Conservation (phyloP, 2,888 invertebrate species). For the Lasius fuliginosus region DNA sequence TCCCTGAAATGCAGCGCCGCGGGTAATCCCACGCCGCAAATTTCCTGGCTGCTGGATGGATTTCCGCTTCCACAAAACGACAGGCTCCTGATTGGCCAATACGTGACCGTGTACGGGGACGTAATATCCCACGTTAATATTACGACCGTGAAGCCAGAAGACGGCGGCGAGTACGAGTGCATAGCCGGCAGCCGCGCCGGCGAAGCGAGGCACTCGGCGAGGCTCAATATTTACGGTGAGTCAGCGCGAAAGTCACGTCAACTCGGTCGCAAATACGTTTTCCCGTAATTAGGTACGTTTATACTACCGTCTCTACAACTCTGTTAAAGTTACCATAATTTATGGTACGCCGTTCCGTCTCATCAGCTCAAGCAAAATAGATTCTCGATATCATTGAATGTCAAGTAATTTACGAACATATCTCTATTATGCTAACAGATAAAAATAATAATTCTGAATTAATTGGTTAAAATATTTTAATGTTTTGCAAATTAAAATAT, state of each 20-base stretch:
- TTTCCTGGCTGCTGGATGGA: conserved; percentile 87
- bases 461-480: not conserved
- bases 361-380: not conserved
- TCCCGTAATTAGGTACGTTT: conserved; percentile 21
- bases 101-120: conserved; percentile 87
- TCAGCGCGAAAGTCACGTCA: conserved; percentile 25
- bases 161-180: conserved; percentile 88
- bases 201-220: conserved; percentile 86
- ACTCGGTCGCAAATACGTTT: not conserved
- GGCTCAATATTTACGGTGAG: conserved; percentile 88
- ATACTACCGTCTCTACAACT: conserved; percentile 27
- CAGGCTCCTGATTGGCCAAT: conserved; percentile 87
- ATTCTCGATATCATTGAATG: not conserved
- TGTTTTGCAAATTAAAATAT: not conserved
- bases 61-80: conserved; percentile 87
- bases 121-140: conserved; percentile 87
- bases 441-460: not conserved
- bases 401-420: not conserved
- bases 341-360: too few species aligned
- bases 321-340: not conserved
- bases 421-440: not conserved
- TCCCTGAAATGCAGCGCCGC: conserved; percentile 87
- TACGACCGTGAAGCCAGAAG: conserved; percentile 86
- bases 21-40: conserved; percentile 87
- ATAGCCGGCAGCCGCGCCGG: conserved; percentile 87